Conservation (phyloP, 1,140 invertebrate genomes). For the Leptinotarsa lineolata region DNA sequence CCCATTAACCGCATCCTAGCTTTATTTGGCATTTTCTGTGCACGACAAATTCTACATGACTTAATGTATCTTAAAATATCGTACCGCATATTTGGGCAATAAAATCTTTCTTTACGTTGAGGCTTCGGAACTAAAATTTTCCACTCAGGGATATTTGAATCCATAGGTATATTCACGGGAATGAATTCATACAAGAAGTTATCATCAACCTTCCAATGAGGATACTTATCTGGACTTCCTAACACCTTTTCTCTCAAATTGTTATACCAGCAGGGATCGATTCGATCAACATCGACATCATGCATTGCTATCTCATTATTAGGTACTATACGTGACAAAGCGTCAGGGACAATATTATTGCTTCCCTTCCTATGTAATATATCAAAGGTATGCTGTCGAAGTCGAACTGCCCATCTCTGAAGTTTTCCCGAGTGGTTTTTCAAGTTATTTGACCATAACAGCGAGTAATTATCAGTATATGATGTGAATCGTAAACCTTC, state of each 20-base stretch:
- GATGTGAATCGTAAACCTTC: constrained; percentile 56
- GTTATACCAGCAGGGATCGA: constrained; percentile 9
- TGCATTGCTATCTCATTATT: constrained; percentile 1
- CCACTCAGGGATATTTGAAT: constrained; percentile 22
- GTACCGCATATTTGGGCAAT: background rate
- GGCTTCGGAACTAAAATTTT: constrained; percentile 26
- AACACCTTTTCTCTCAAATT: constrained; percentile 20
- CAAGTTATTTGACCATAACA: constrained; percentile 57
- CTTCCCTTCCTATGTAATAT: background rate
- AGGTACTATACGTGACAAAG: constrained; percentile 23
- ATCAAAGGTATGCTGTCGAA: constrained; percentile 9
- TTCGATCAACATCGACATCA: constrained; percentile 13
- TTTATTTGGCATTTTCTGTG: constrained; percentile 27
- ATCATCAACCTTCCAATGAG: constrained; percentile 21
- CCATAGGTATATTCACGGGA: constrained; percentile 17
- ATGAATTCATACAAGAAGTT: constrained; percentile 24
- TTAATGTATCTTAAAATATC: constrained; percentile 4
- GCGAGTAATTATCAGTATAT: constrained; percentile 58
- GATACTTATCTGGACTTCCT: constrained; percentile 11
- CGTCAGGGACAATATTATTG: constrained; percentile 19
- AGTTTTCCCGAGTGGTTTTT: constrained; percentile 55
- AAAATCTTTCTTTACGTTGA: constrained; percentile 14
- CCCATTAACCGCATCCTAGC: constrained; percentile 13
- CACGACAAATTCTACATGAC: constrained; percentile 9
- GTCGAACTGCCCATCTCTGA: constrained; percentile 53